phyloP scores from a whole-genome alignment of 2,113 vertebrate genomes.

The Leucoraja erinaceus region DNA sequence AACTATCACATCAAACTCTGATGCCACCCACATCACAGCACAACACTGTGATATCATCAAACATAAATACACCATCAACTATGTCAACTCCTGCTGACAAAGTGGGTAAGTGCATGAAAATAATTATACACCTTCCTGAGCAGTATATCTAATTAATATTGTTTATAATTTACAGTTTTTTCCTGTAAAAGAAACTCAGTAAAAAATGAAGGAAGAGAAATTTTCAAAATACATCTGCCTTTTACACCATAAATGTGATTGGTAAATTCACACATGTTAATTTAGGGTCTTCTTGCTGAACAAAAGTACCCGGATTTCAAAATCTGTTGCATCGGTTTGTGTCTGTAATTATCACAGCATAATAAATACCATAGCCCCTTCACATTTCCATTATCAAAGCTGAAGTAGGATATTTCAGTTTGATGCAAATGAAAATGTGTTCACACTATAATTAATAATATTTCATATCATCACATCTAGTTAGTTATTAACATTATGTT shows the following conservation, averaged over 20 bases:
- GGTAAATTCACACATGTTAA: slow-evolving; percentile 75
- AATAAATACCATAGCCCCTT: slow-evolving; percentile 71
- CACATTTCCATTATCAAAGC: slow-evolving; percentile 75
- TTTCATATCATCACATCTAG: too few species aligned
- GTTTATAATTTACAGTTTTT: not conserved
- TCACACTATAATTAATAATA: too few species aligned
- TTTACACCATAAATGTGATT: slow-evolving; percentile 65
- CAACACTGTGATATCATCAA: too few species aligned
- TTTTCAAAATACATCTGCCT: slow-evolving; percentile 54
- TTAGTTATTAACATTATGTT: too few species aligned
- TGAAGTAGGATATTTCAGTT: slow-evolving; percentile 68
- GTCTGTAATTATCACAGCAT: slow-evolving; percentile 79
- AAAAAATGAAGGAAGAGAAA: not conserved
- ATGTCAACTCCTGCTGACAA: not conserved
- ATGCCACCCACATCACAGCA: too few species aligned
- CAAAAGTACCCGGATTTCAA: slow-evolving; percentile 62
- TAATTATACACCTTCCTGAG: not conserved
- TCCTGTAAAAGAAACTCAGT: not conserved
- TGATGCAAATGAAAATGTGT: not conserved
- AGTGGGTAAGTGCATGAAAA: not conserved
- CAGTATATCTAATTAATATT: not conserved
- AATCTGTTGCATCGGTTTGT: slow-evolving; percentile 70
- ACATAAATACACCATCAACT: too few species aligned
- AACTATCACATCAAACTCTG: too few species aligned
- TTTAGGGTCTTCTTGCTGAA: slow-evolving; percentile 63